Conservation (phyloP, 2,888 invertebrate species). For the Melanostoma scalare region DNA sequence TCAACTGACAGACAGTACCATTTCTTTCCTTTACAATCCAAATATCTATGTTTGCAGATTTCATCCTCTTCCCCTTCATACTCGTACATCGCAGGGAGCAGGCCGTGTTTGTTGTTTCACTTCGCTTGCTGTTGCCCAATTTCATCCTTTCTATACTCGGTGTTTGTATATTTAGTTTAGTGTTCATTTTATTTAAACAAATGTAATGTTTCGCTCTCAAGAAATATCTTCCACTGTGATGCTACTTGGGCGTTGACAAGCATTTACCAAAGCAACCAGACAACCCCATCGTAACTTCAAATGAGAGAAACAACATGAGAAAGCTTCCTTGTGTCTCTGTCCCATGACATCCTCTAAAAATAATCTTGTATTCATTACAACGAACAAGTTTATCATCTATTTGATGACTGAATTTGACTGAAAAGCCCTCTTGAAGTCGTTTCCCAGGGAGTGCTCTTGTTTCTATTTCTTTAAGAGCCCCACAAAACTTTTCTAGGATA, state of each 20-base stretch:
- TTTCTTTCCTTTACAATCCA: conserved; percentile 30
- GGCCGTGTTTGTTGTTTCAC: conserved; percentile 41
- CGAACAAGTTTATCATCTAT: conserved; percentile 70
- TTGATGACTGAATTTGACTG: conserved; percentile 67
- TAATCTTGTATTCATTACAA: conserved; percentile 72
- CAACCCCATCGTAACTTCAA: background rate
- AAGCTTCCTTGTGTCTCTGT: conserved; percentile 58
- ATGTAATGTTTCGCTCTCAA: conserved; percentile 31
- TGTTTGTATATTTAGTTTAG: conserved; percentile 29
- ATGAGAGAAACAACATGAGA: conserved; percentile 26
- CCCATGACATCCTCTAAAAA: conserved; percentile 63
- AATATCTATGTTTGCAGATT: conserved; percentile 35
- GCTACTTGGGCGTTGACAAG: conserved; percentile 47
- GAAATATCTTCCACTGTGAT: conserved; percentile 40
- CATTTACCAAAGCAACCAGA: conserved; percentile 12
- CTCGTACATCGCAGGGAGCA: background rate
- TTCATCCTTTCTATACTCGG: conserved; percentile 37
- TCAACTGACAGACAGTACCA: conserved; percentile 41
- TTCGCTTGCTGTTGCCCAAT: conserved; percentile 28
- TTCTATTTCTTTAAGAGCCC: background rate
- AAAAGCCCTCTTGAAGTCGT: conserved; percentile 42
- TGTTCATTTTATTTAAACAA: conserved; percentile 41
- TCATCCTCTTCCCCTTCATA: conserved; percentile 43
- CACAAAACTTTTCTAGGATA: conserved; percentile 13
- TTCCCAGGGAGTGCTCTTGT: conserved; percentile 5